phyloP scores from a whole-genome alignment of 2,888 invertebrate genomes.

The Villa cingulata region DNA sequence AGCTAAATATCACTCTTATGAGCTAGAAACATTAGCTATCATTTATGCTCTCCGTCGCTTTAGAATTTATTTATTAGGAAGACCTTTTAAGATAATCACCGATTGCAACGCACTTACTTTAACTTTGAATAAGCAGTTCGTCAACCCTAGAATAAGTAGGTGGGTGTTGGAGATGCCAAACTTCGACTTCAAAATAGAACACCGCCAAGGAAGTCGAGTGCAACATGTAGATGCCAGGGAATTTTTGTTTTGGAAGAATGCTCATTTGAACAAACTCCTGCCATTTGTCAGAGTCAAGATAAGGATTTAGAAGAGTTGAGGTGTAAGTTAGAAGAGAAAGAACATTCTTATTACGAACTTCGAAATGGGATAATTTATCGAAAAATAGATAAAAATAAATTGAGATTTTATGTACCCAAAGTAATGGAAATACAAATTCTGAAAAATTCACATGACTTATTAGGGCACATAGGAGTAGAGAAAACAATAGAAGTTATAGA shows the following conservation, averaged over 20 bases:
- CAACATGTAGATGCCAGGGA: background rate
- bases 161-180: constrained; percentile 21
- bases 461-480: background rate
- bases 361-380: background rate
- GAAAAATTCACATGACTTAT: background rate
- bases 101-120: background rate
- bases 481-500: too few species aligned
- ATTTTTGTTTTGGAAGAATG: constrained; percentile 7
- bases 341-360: background rate
- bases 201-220: background rate
- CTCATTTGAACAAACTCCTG: constrained; percentile 15
- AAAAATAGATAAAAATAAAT: background rate
- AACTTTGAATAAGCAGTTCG: background rate
- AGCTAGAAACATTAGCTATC: background rate
- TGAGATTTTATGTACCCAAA: background rate
- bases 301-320: constrained; percentile 11
- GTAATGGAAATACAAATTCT: background rate
- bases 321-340: background rate
- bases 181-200: constrained; percentile 6
- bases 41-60: background rate
- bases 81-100: background rate
- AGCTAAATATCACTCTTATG: background rate
- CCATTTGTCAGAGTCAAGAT: constrained; percentile 17
- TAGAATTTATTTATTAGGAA: background rate
- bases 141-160: background rate